These are phyloP conservation scores for Desoria tigrina DNA, from an alignment of 2,888 invertebrate genomes.

Conservation along the genomic window DNA sequence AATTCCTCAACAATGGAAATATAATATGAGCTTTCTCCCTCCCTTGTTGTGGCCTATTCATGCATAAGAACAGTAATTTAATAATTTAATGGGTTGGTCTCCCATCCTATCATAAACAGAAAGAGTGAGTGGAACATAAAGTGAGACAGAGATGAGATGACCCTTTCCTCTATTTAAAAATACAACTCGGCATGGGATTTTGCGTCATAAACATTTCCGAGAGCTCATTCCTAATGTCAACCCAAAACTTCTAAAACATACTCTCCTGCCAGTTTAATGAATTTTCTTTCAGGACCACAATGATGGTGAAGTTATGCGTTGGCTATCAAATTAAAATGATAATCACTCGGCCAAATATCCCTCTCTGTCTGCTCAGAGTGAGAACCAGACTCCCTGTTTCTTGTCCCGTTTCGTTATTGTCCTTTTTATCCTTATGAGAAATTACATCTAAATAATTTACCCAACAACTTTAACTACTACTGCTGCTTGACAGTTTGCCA, in stretches of 20 bases:
- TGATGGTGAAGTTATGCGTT: conserved; percentile 15
- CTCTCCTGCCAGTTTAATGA: conserved; percentile 14
- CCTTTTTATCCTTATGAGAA: not conserved
- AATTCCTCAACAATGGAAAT: not conserved
- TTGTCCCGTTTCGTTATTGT: not conserved
- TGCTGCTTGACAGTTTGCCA: not conserved
- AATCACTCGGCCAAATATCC: conserved; percentile 15
- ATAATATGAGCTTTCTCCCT: conserved; percentile 1
- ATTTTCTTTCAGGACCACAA: conserved; percentile 18
- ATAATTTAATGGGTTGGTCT: conserved; percentile 6
- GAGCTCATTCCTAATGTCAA: conserved; percentile 33
- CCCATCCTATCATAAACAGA: not conserved
- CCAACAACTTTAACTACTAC: not conserved
- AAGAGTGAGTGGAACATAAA: conserved; percentile 5
- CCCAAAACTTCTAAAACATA: conserved; percentile 20
- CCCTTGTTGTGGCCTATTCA: conserved; percentile 4
- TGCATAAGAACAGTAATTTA: conserved; percentile 9
- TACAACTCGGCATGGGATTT: conserved; percentile 22
- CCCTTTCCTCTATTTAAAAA: conserved; percentile 1
- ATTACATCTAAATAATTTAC: not conserved
- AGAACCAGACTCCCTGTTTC: not conserved
- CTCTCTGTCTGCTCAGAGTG: not conserved
- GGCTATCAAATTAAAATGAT: conserved; percentile 27
- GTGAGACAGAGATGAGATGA: conserved; percentile 3
- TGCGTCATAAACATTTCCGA: conserved; percentile 34